Evolutionary conservation across 2,888 invertebrate species (phyloP).

Genomic region (Tenthredo scrophulariae): DNA sequence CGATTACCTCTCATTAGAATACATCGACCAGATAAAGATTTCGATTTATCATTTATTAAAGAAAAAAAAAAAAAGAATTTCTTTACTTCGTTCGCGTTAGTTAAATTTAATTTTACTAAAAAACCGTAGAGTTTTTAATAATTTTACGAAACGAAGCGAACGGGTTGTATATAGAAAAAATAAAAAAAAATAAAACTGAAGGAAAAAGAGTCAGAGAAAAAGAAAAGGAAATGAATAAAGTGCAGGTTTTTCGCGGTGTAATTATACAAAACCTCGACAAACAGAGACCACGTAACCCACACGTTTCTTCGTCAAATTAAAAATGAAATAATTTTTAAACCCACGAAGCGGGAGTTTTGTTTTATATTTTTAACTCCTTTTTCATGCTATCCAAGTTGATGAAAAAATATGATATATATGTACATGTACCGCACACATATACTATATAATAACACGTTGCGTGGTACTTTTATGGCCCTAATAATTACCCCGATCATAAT

Average conservation of each 20-base stretch:
- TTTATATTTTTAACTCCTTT: too few relatives aligned
- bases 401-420: too few relatives aligned
- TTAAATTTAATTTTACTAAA: neutral
- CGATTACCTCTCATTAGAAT: slow-evolving; percentile 4
- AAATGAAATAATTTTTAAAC: slow-evolving; percentile 1
- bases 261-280: slow-evolving; percentile 25
- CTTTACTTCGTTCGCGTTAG: neutral
- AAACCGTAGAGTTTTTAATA: neutral
- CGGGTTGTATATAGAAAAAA: neutral
- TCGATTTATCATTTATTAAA: neutral
- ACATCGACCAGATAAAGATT: neutral
- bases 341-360: too few relatives aligned
- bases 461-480: too few relatives aligned
- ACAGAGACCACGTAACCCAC: neutral
- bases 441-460: too few relatives aligned
- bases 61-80: neutral
- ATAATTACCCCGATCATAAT: neutral
- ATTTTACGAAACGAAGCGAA: neutral
- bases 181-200: too few relatives aligned
- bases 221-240: too few relatives aligned
- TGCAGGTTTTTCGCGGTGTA: neutral
- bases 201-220: too few relatives aligned
- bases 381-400: too few relatives aligned
- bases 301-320: slow-evolving; percentile 19
- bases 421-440: too few relatives aligned